These are phyloP conservation scores for Cherax quadricarinatus DNA, from an alignment of 1,140 invertebrate species.

Conservation along the genomic window DNA sequence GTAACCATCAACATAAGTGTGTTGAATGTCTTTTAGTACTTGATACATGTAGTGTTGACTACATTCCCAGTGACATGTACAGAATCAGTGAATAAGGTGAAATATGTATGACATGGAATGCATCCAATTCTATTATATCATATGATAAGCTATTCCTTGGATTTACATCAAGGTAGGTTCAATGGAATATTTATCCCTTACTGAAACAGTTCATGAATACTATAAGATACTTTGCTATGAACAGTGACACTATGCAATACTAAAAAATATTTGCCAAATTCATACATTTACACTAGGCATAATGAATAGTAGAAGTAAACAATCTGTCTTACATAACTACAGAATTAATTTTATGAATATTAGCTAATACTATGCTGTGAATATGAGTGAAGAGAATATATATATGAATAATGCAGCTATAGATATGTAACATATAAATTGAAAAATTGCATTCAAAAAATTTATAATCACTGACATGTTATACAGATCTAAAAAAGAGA, in stretches of 20 bases:
- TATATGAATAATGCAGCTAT: background rate
- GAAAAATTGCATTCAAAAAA: background rate
- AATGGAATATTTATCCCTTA: background rate
- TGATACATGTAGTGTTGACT: background rate
- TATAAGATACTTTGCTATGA: background rate
- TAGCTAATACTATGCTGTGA: background rate
- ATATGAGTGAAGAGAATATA: background rate
- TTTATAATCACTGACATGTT: background rate
- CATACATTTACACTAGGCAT: background rate
- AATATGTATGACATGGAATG: background rate
- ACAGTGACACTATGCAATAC: background rate
- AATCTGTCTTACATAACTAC: background rate
- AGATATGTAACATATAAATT: background rate
- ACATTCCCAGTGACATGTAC: background rate
- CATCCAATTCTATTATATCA: slow-evolving; percentile 1
- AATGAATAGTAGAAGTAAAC: background rate
- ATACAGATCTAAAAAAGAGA: background rate
- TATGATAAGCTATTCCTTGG: background rate
- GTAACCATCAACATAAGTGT: background rate
- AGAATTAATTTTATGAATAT: background rate
- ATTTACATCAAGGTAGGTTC: background rate
- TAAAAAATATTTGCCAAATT: background rate
- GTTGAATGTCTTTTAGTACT: background rate
- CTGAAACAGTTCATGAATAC: background rate
- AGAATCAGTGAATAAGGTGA: background rate